Base-by-base conservation (phyloP, 2,797 vertebrate species). In the Geotrypetes seraphini region DNA sequence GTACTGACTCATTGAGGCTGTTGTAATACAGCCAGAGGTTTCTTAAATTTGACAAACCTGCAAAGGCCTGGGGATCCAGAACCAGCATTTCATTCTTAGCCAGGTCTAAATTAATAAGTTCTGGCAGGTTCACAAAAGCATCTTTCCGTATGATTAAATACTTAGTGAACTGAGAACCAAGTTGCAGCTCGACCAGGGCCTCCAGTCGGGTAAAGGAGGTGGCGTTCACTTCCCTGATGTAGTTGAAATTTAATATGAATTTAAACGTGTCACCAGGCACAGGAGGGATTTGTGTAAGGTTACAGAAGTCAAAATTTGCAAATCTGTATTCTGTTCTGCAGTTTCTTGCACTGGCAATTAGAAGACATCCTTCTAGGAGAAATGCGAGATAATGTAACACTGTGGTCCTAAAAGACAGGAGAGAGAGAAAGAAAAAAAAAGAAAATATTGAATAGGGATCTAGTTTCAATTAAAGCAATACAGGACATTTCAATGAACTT, bases 71-170 rank as follows among this genome's bases (percentile, higher is more conserved):
- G 0, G 54, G 68, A 37, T 90, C 82, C 50, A 91, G 39, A 1
- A 49, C 48, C 10, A 83, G 66, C 5, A 57, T 20, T 0, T 0
- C 2, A 21, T 71, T 91, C 3, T 0, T 0, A 2, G 74, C 80
- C 6, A 95, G 62, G 27, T 88, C 67, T 39, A 96, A 60, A 13
- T 27, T 0, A 5, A 2, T 33, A 39, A 95, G 58, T 3, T 70
- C 82, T 19, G 68, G 76, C 54, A 88, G 58, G 22, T 76, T 65
- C 37, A 57, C 66, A 63, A 94, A 96, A 3, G 87, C 68, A n/a
- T 79, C 66, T 52, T 60, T 77, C 40, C 56, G 64, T 17, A 93
- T 59, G 7, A 40, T 31, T 4, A 94, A 51, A n/a, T 50, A 39
- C 8, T 0, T 12, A 2, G 54, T 55, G 0, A 7, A 1, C 28